A percentile compares a stretch with the other conserved stretches of the same genome.
phyloP scores from a whole-genome alignment of 2,797 vertebrate genomes.

The Nannoperca obscura region DNA sequence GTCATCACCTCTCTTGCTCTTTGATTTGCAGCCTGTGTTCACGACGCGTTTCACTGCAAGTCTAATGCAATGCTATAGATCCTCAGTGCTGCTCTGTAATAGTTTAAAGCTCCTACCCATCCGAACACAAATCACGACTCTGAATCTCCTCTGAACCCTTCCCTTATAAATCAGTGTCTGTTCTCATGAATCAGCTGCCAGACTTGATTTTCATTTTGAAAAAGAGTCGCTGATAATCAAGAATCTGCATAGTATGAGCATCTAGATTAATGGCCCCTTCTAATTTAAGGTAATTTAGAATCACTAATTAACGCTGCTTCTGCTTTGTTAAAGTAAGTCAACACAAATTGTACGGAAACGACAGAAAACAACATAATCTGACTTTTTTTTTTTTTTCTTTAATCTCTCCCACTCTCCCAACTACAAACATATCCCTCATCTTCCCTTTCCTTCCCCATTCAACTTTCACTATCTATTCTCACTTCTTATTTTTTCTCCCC shows the following conservation, averaged over 20 bases:
- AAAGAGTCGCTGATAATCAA: slow-evolving; percentile 48
- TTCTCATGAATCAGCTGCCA: slow-evolving; percentile 21
- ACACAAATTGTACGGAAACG: neutral
- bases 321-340: slow-evolving; percentile 52
- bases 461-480: slow-evolving; percentile 2
- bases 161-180: neutral
- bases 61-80: slow-evolving; percentile 46
- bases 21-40: slow-evolving; percentile 67
- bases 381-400: slow-evolving; percentile 39
- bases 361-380: slow-evolving; percentile 18
- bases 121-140: slow-evolving; percentile 20
- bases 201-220: slow-evolving; percentile 44
- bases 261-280: neutral
- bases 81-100: slow-evolving; percentile 21
- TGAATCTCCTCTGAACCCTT: neutral
- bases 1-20: slow-evolving; percentile 51
- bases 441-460: neutral
- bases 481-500: neutral
- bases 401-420: slow-evolving; percentile 31
- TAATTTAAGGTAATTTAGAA: slow-evolving; percentile 45
- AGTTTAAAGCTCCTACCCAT: slow-evolving; percentile 6
- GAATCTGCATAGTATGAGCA: slow-evolving; percentile 29
- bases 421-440: slow-evolving; percentile 5
- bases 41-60: slow-evolving; percentile 34
- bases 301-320: slow-evolving; percentile 65